Evolutionary conservation across 2,113 vertebrate genomes (phyloP).

Genomic region (Seriola rivoliana): DNA sequence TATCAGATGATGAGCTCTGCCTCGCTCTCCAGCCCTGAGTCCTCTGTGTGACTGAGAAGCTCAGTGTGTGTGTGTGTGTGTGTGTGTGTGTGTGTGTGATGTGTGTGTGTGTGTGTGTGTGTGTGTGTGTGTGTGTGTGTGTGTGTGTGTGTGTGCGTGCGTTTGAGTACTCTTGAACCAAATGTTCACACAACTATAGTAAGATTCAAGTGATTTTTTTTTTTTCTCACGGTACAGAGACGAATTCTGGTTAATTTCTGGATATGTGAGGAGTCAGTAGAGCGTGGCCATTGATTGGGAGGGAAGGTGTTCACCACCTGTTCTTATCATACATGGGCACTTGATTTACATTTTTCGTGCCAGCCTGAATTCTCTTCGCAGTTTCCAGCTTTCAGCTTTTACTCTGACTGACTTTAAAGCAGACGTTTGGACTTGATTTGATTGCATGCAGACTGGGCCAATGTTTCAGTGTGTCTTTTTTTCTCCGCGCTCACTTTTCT

Average conservation of each 20-base stretch:
- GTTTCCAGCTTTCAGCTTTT: not conserved
- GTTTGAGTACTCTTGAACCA: not conserved
- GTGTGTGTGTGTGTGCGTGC: constrained; percentile 17
- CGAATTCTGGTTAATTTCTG: not conserved
- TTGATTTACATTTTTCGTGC: too few relatives aligned
- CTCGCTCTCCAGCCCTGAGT: constrained; percentile 44
- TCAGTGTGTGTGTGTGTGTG: constrained; percentile 13
- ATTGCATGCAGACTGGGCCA: not conserved
- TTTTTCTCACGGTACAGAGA: not conserved
- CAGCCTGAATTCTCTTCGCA: too few relatives aligned
- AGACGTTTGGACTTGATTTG: not conserved
- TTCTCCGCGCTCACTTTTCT: constrained; percentile 24
- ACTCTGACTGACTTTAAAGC: not conserved
- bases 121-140: not conserved
- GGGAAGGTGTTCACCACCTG: not conserved
- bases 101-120: constrained; percentile 1
- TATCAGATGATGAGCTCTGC: constrained; percentile 75
- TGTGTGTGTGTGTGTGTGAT: constrained; percentile 27
- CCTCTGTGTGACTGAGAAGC: constrained; percentile 15
- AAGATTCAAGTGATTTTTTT: not conserved
- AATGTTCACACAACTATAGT: not conserved
- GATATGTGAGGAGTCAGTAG: not conserved
- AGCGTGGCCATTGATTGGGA: not conserved
- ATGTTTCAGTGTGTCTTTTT: constrained; percentile 1
- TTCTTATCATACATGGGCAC: too few relatives aligned